Conservation (phyloP, 2,797 vertebrate genomes). For the Acrocephalus scirpaceus region DNA sequence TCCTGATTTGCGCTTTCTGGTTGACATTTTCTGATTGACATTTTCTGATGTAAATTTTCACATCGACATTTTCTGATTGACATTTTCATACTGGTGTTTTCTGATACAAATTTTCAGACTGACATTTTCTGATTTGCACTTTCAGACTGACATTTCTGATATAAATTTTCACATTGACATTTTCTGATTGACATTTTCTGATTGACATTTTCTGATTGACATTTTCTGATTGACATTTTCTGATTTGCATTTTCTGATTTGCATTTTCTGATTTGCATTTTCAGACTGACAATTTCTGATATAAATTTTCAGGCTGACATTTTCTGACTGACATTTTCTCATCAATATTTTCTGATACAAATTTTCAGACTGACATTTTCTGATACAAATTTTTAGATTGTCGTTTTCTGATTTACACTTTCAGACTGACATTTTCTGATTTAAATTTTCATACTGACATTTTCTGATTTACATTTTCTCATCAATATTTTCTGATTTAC, state of each 20-base stretch:
- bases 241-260: rapidly evolving
- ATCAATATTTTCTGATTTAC: not conserved
- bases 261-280: rapidly evolving
- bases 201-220: too few relatives aligned
- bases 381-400: not conserved
- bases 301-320: rapidly evolving
- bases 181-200: rapidly evolving
- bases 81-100: too few relatives aligned
- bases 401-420: rapidly evolving
- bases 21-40: too few relatives aligned
- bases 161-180: not conserved
- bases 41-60: too few relatives aligned
- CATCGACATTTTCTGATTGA: too few relatives aligned
- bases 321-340: too few relatives aligned
- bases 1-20: too few relatives aligned
- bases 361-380: rapidly evolving
- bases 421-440: not conserved
- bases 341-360: rapidly evolving
- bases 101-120: too few relatives aligned
- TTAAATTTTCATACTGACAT: not conserved
- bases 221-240: too few relatives aligned
- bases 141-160: too few relatives aligned
- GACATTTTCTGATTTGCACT: too few relatives aligned
- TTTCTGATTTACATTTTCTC: rapidly evolving
- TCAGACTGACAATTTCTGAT: too few relatives aligned